phyloP scores from a whole-genome alignment of 2,888 invertebrate species.

The Osedax frankpressi region DNA sequence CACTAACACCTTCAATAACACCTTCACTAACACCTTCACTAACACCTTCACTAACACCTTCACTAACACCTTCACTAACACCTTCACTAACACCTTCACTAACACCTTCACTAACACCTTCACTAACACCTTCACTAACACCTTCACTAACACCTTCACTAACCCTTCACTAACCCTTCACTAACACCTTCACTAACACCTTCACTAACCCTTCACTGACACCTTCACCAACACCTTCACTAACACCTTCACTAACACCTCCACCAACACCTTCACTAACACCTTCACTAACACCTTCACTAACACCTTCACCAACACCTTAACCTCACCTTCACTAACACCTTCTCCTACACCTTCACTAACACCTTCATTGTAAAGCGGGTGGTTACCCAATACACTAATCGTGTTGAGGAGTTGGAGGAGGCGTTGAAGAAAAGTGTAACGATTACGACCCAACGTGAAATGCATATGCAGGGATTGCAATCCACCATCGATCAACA shows the following conservation, averaged over 20 bases:
- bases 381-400: slow-evolving; percentile 35
- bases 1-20: not conserved
- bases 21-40: not conserved
- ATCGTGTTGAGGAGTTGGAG: slow-evolving; percentile 63
- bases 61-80: not conserved
- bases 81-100: not conserved
- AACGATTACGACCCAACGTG: slow-evolving; percentile 50
- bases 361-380: not conserved
- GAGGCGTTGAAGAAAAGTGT: slow-evolving; percentile 70
- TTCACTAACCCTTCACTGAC: not conserved
- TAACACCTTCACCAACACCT: not conserved
- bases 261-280: not conserved
- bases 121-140: not conserved
- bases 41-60: not conserved
- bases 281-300: not conserved
- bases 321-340: not conserved
- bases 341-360: not conserved
- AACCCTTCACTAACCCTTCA: not conserved
- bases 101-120: not conserved
- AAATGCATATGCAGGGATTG: slow-evolving; percentile 48
- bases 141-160: not conserved
- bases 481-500: slow-evolving; percentile 42
- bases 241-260: too few relatives aligned
- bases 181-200: not conserved
- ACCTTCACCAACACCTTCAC: not conserved